Base-by-base conservation (phyloP, 2,888 invertebrate species). In the Cephus spinipes region DNA sequence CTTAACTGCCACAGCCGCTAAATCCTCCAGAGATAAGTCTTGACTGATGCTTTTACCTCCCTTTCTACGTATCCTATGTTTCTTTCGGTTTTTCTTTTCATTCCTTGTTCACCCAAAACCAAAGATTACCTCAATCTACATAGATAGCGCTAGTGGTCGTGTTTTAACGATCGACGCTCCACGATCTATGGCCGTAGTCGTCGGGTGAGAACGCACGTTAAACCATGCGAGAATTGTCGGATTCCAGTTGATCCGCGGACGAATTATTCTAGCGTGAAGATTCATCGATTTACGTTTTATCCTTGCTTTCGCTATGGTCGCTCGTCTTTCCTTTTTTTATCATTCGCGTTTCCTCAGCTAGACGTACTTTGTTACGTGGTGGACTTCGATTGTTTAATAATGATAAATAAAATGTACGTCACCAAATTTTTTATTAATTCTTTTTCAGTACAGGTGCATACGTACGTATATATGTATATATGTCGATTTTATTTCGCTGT, bases 51-150 rank as follows among this genome's bases (percentile, higher is more conserved):
- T 40, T 40, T 36, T 23, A 23, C 2, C 40, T 9, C 1, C 4
- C 6, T 23, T 55, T 55, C 6, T 55, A 55, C 23, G 2, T 23
- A 9, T 15, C 40, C 9, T 23, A 55, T 55, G 6, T 55, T 55
- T 55, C 23, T 55, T 55, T 55, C 6, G 40, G 6, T 9, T 55
- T 40, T 6, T 40, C 23, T 2, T 9, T 40, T 40, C 15, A 1
- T 40, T 23, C 40, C 40, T 55, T 55, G 23, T 23, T 55, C 40
- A 23, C 2, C 23, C 40, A 9, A 55, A 55, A 55, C 40, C 23
- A 55, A 23, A 23, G 40, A 23, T 71, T 71, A 71, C 71, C 30
- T 71, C 71, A 30, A 71, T 71, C 71, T 71, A 15, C 71, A 71
- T 71, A 71, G 71, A 71, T 71, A 71, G 71, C 31, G 31, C 32